These are phyloP conservation scores for Ciconia boyciana DNA, from an alignment of 2,113 vertebrate species.

Conservation along the genomic window DNA sequence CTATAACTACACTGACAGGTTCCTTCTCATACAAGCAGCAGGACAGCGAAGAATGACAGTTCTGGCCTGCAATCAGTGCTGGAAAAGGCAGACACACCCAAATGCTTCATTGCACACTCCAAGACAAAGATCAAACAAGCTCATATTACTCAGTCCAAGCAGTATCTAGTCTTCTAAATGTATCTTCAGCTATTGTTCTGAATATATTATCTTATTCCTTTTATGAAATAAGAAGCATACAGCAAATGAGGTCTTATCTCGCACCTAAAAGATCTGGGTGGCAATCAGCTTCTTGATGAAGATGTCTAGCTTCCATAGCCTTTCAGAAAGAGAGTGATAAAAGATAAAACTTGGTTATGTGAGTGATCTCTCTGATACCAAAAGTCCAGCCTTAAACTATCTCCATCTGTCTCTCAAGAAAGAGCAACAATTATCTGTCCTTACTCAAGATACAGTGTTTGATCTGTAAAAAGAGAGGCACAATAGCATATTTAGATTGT, in stretches of 20 bases:
- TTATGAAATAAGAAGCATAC: not conserved
- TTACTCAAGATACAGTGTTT: not conserved
- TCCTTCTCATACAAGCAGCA: not conserved
- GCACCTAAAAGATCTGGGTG: not conserved
- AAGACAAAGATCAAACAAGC: not conserved
- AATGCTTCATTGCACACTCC: not conserved
- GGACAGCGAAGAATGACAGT: not conserved
- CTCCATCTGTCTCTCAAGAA: not conserved
- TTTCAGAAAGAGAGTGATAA: not conserved
- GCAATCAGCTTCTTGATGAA: not conserved
- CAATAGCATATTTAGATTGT: not conserved
- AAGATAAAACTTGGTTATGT: not conserved
- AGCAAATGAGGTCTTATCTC: not conserved
- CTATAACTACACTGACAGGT: too few species aligned
- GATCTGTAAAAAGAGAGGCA: not conserved
- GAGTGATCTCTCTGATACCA: not conserved
- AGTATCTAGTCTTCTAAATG: not conserved
- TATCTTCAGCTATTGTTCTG: not conserved
- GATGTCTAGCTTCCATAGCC: not conserved
- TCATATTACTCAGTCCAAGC: not conserved
- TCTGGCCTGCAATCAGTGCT: not conserved
- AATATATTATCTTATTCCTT: not conserved
- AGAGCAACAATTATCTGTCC: not conserved
- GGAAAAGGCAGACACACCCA: not conserved
- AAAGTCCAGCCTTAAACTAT: not conserved